Conservation (phyloP, 1,140 invertebrate species). For the Trichomalopsis sarcophagae region DNA sequence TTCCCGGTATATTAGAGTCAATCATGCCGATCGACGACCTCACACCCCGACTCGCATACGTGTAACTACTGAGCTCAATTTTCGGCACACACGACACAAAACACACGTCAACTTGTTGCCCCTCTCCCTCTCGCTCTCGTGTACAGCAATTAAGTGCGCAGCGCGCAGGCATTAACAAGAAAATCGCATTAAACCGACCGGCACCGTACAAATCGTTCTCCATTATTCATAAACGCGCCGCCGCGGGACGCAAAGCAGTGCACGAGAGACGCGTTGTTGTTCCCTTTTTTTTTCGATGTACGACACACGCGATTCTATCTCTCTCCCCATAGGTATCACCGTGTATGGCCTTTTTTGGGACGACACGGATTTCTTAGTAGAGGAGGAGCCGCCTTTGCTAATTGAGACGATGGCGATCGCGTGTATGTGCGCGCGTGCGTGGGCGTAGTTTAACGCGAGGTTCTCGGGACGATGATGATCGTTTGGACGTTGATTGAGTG, state of each 20-base stretch:
- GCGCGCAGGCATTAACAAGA: conserved; percentile 41
- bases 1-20: conserved; percentile 11
- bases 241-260: not conserved
- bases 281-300: not conserved
- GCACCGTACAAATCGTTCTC: conserved; percentile 30
- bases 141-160: conserved; percentile 19
- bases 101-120: conserved; percentile 39
- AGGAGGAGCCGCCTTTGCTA: too few species aligned
- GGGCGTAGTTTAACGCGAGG: too few species aligned
- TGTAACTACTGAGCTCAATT: not conserved
- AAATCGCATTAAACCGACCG: conserved; percentile 20
- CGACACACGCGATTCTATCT: conserved; percentile 14
- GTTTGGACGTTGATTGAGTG: not conserved
- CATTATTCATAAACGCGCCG: conserved; percentile 43
- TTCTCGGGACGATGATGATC: not conserved
- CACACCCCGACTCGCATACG: too few species aligned
- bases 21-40: not conserved
- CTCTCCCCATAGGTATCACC: not conserved
- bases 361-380: too few species aligned
- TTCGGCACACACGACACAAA: not conserved
- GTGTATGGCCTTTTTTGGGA: not conserved
- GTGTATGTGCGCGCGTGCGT: not conserved
- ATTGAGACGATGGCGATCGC: too few species aligned
- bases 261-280: not conserved
- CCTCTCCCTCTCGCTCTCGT: not conserved